These are phyloP conservation scores for Ptilodon capucinus DNA, from an alignment of 2,888 invertebrate genomes.

Conservation along the genomic window DNA sequence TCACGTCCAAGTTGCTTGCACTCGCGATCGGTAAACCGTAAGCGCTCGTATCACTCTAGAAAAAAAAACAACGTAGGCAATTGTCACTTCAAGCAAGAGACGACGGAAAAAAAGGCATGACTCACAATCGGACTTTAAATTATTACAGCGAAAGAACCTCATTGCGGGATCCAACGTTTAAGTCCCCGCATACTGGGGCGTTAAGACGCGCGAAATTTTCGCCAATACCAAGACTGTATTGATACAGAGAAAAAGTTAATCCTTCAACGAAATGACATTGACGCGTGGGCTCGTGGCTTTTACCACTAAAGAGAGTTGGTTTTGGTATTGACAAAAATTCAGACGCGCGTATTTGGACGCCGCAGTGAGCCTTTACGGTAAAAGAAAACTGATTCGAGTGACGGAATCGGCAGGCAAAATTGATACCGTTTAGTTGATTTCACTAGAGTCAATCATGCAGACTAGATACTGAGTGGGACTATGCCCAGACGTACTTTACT, in stretches of 20 bases:
- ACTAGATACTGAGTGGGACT: constrained; percentile 8
- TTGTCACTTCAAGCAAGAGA: background rate
- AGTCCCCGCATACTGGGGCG: too few relatives aligned
- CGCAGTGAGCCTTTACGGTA: too few relatives aligned
- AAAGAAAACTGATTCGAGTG: constrained; percentile 10
- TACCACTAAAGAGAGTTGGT: too few relatives aligned
- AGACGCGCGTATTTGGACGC: too few relatives aligned
- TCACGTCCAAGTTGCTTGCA: constrained; percentile 61
- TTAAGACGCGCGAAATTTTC: too few relatives aligned
- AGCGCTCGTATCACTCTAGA: constrained; percentile 68
- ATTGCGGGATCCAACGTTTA: background rate
- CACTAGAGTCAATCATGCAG: constrained; percentile 20
- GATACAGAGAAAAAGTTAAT: too few relatives aligned
- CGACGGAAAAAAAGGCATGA: background rate
- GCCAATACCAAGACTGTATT: too few relatives aligned
- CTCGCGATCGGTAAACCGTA: constrained; percentile 70
- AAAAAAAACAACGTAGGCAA: constrained; percentile 6
- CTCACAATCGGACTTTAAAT: background rate
- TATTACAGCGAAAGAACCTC: background rate
- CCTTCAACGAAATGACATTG: too few relatives aligned
- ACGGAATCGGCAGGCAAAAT: constrained; percentile 10
- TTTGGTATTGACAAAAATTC: too few relatives aligned
- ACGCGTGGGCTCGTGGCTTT: too few relatives aligned
- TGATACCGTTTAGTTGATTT: constrained; percentile 19
- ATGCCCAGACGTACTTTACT: constrained; percentile 54